Conservation (phyloP, 2,888 invertebrate genomes). For the Drosophila anceps region DNA sequence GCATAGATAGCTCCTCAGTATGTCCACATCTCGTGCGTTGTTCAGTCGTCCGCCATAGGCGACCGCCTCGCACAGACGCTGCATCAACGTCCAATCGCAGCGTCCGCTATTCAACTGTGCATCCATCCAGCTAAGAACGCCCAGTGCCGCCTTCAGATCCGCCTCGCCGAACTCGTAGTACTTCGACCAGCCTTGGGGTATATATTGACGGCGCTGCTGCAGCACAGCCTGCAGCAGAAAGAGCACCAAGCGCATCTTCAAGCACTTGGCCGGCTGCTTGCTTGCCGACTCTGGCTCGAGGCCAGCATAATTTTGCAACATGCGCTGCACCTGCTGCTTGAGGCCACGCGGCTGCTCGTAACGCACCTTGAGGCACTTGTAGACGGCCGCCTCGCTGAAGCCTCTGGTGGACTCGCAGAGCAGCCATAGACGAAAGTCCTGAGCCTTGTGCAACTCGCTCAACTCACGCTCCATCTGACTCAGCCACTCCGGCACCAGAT, state of each 20-base stretch:
- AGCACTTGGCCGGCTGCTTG: constrained; percentile 84
- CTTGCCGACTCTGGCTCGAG: constrained; percentile 51
- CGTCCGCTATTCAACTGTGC: constrained; percentile 71
- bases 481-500: constrained; percentile 91
- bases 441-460: constrained; percentile 85
- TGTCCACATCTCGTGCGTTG: constrained; percentile 88
- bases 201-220: constrained; percentile 95
- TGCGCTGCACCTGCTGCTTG: constrained; percentile 91
- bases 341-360: constrained; percentile 95
- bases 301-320: constrained; percentile 89
- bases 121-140: constrained; percentile 86
- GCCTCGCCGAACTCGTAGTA: constrained; percentile 94
- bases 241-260: constrained; percentile 90
- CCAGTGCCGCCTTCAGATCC: constrained; percentile 91
- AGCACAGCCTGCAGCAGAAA: constrained; percentile 96
- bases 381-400: constrained; percentile 91
- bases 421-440: constrained; percentile 92
- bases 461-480: constrained; percentile 89
- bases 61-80: constrained; percentile 91
- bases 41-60: constrained; percentile 95
- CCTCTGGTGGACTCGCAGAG: constrained; percentile 92
- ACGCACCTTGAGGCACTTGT: constrained; percentile 92
- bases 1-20: constrained; percentile 83
- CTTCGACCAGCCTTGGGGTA: constrained; percentile 96
- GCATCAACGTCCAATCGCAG: constrained; percentile 90